phyloP scores from a whole-genome alignment of 2,888 invertebrate genomes.

The Euplexia lucipara region DNA sequence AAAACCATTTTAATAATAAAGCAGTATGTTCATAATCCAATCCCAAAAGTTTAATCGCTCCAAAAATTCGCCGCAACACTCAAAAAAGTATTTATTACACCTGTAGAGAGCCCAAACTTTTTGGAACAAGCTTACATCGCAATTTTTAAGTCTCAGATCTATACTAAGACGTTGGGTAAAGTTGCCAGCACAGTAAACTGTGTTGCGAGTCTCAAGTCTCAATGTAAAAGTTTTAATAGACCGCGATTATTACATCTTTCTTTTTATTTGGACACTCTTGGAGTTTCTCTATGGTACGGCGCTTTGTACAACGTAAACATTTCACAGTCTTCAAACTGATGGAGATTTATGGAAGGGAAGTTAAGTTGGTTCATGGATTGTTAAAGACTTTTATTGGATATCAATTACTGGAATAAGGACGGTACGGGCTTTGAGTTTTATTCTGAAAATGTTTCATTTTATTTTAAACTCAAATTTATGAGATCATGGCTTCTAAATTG shows the following conservation, averaged over 20 bases:
- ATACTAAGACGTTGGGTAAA: conserved; percentile 33
- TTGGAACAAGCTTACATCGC: conserved; percentile 47
- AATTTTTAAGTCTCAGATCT: conserved; percentile 61
- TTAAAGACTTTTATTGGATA: conserved; percentile 12
- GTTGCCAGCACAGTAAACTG: conserved; percentile 32
- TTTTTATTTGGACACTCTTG: conserved; percentile 60
- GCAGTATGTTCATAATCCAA: conserved; percentile 3
- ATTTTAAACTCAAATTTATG: too few species aligned
- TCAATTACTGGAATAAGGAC: not conserved
- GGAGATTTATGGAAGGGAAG: conserved; percentile 33
- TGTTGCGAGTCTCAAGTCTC: conserved; percentile 36
- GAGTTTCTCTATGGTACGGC: conserved; percentile 39
- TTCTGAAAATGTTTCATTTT: not conserved
- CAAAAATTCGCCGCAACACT: conserved; percentile 5
- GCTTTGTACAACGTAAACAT: conserved; percentile 58
- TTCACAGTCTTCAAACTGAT: conserved; percentile 46
- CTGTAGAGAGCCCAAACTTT: conserved; percentile 36
- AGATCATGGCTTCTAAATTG: too few species aligned
- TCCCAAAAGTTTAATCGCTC: conserved; percentile 13
- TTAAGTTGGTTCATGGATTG: conserved; percentile 19
- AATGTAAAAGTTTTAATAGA: conserved; percentile 73
- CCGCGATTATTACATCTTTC: conserved; percentile 69
- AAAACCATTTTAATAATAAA: not conserved
- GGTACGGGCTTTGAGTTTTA: not conserved
- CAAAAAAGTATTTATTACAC: conserved; percentile 46